These are phyloP conservation scores for Pica pica DNA, from an alignment of 2,113 vertebrate genomes.

Conservation along the genomic window DNA sequence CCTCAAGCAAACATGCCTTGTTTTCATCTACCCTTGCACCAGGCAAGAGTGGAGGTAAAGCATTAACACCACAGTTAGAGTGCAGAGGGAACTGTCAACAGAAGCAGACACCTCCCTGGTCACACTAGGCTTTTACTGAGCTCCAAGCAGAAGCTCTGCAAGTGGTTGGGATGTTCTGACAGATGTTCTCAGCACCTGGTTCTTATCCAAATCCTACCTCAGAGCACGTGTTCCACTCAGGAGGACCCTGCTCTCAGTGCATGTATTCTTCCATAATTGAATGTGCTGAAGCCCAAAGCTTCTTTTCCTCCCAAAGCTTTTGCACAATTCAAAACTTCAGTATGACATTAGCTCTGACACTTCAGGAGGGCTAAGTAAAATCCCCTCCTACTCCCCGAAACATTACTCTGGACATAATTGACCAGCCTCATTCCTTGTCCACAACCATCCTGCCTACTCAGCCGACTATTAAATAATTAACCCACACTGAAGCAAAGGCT, in stretches of 20 bases:
- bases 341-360: neutral
- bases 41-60: neutral
- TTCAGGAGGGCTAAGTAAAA: neutral
- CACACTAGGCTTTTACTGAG: neutral
- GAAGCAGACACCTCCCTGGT: neutral
- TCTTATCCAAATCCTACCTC: neutral
- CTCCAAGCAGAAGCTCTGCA: neutral
- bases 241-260: neutral
- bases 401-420: neutral
- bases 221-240: neutral
- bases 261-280: neutral
- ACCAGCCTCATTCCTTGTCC: neutral
- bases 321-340: fast-evolving
- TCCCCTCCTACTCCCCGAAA: neutral
- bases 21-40: neutral
- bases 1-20: neutral
- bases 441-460: neutral
- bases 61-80: neutral
- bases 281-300: neutral
- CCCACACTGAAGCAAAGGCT: neutral
- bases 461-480: slow-evolving; percentile 6
- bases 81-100: neutral
- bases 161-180: neutral
- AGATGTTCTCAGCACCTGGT: neutral
- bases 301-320: neutral